These are phyloP conservation scores for Tigriopus californicus DNA, from an alignment of 2,888 invertebrate species.

Conservation along the genomic window DNA sequence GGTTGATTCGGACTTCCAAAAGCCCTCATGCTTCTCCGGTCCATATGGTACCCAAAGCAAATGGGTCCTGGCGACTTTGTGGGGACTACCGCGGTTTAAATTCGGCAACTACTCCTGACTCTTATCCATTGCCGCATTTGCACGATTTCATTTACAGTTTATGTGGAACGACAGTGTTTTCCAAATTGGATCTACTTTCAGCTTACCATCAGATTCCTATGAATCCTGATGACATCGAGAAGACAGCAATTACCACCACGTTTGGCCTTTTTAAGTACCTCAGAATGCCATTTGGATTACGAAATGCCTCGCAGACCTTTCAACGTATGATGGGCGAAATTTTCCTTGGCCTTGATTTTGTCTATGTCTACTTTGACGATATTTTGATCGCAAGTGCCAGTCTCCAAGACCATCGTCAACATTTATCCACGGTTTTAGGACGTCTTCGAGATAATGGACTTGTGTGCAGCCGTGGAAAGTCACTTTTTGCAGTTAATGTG, in stretches of 20 bases:
- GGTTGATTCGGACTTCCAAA: no score
- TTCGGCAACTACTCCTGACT: not conserved
- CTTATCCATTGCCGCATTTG: not conserved
- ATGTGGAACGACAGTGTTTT: conserved; percentile 6
- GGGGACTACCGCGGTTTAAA: conserved; percentile 1
- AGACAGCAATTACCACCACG: conserved; percentile 15
- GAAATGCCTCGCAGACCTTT: conserved; percentile 8
- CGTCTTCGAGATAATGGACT: no score
- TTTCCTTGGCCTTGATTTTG: not conserved
- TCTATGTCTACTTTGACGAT: conserved; percentile 6
- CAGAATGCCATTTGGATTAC: conserved; percentile 14
- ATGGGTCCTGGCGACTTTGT: not conserved
- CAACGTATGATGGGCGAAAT: conserved; percentile 10
- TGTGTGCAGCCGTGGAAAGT: no score
- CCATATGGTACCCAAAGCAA: no score
- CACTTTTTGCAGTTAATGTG: no score
- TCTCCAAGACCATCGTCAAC: no score
- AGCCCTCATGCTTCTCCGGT: no score
- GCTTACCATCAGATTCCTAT: conserved; percentile 14
- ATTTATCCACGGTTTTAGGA: no score
- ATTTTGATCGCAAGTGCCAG: not conserved
- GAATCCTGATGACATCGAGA: not conserved
- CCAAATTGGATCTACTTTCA: conserved; percentile 16
- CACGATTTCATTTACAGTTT: conserved; percentile 2
- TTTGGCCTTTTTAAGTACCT: conserved; percentile 9